Evolutionary conservation across 2,888 invertebrate species (phyloP).

Genomic region (Torymus aiolomorphi): DNA sequence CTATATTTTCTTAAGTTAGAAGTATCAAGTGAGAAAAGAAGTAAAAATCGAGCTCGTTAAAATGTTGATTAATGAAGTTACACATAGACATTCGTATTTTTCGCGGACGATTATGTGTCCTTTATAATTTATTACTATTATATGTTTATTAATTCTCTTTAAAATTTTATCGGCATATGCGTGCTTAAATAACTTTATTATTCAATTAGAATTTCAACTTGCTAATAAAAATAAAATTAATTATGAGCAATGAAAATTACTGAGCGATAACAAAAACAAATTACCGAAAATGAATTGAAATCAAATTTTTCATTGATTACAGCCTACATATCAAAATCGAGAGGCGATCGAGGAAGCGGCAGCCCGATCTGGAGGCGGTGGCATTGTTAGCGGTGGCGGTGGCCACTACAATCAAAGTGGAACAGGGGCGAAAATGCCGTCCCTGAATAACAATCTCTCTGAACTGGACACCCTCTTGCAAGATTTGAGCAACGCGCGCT

Average conservation of each 20-base stretch:
- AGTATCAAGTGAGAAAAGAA: slow-evolving; percentile 11
- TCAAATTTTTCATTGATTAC: slow-evolving; percentile 64
- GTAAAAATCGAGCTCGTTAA: slow-evolving; percentile 29
- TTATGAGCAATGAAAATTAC: too few species aligned
- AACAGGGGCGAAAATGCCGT: slow-evolving; percentile 75
- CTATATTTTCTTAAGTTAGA: slow-evolving; percentile 19
- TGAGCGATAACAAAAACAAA: too few species aligned
- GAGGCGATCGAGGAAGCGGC: slow-evolving; percentile 77
- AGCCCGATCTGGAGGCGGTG: slow-evolving; percentile 73
- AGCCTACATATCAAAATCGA: slow-evolving; percentile 83
- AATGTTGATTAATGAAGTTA: slow-evolving; percentile 31
- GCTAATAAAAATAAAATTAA: not conserved
- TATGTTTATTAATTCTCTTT: slow-evolving; percentile 14
- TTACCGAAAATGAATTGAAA: too few species aligned
- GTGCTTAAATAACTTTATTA: not conserved
- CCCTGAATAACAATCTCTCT: slow-evolving; percentile 86
- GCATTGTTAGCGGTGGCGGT: slow-evolving; percentile 57
- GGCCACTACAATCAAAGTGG: slow-evolving; percentile 63
- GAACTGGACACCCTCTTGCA: slow-evolving; percentile 94
- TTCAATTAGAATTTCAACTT: not conserved
- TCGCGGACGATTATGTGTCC: not conserved
- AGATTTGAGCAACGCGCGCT: slow-evolving; percentile 90
- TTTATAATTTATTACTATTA: slow-evolving; percentile 16
- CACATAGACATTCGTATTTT: slow-evolving; percentile 15
- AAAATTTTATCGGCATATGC: not conserved